Base-by-base conservation (phyloP, 2,888 invertebrate genomes). In the Aricia artaxerxes region DNA sequence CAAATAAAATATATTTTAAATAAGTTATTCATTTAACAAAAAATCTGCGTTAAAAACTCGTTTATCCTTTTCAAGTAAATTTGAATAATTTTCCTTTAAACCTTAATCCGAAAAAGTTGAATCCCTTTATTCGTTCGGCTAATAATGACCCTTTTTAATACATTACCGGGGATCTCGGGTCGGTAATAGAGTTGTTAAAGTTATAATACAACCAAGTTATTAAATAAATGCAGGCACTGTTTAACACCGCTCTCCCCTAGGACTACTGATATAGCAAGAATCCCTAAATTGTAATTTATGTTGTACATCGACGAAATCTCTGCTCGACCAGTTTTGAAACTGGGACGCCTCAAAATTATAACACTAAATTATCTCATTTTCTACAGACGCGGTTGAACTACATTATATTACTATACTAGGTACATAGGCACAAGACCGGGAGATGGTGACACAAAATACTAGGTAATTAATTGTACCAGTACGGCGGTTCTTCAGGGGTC, bases 31-130 rank as follows among this genome's bases (percentile, higher is more conserved):
- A 69, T 35, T 69, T 5, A 0, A 31, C 64, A 4, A 4, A 35
- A 69, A 69, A 35, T 69, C 69, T 16, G 35, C 49, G 31, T 31
- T 49, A 73, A 73, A 73, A 75, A 75, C 75, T 75, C 75, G 24
- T 75, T 75, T 24, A 75, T 11, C 31, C 75, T 75, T 75, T 75
- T 75, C 49, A 75, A 49, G 11, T 49, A 9, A 75, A 75, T 75
- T 75, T 75, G 49, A 49, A 44, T 76, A 76, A 24, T 76, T 38
- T 53, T 35, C 35, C 57, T 57, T 49, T 57, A 35, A 49, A 76
- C 35, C 69, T 69, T 69, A 69, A 69, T 38, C 38, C 38, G 35
- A 53, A 76, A 75, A 57, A 35, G 53, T 75, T 57, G 53, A 75
- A 75, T 53, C 75, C 53, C 75, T 75, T 76, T 76, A 57, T 57